Conservation (phyloP, 2,888 invertebrate species). For the Parapristionchus giblindavisi region DNA sequence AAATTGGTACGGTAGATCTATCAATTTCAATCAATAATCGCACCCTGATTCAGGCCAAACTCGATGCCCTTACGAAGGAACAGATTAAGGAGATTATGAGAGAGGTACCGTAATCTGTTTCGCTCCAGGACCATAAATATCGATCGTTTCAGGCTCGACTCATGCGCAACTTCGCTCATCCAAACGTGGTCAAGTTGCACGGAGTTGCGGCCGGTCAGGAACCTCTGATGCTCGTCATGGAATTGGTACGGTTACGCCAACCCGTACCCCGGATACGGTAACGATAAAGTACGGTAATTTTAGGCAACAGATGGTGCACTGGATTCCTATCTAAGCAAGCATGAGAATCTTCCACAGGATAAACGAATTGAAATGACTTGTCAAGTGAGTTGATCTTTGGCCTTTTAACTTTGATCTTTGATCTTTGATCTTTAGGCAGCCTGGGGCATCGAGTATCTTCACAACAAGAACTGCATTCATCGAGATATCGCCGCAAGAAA, state of each 20-base stretch:
- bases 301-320: conserved; percentile 28
- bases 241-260: conserved; percentile 12
- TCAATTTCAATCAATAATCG: neutral
- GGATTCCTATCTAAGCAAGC: conserved; percentile 23
- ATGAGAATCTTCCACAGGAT: conserved; percentile 12
- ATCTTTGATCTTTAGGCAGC: conserved; percentile 41
- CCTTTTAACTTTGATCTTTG: neutral
- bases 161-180: conserved; percentile 27
- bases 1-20: conserved; percentile 18
- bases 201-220: conserved; percentile 33
- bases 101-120: no score
- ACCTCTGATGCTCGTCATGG: conserved; percentile 35
- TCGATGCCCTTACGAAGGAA: conserved; percentile 35
- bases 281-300: neutral
- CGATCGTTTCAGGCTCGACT: conserved; percentile 12
- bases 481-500: conserved; percentile 52
- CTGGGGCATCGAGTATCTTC: conserved; percentile 54
- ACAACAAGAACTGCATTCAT: conserved; percentile 48
- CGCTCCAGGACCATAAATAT: no score
- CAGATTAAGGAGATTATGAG: conserved; percentile 39
- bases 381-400: neutral
- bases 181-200: conserved; percentile 14
- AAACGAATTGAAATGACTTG: conserved; percentile 33
- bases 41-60: conserved; percentile 33
- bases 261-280: neutral